phyloP scores from a whole-genome alignment of 2,888 invertebrate genomes.

The Cephalotes varians region DNA sequence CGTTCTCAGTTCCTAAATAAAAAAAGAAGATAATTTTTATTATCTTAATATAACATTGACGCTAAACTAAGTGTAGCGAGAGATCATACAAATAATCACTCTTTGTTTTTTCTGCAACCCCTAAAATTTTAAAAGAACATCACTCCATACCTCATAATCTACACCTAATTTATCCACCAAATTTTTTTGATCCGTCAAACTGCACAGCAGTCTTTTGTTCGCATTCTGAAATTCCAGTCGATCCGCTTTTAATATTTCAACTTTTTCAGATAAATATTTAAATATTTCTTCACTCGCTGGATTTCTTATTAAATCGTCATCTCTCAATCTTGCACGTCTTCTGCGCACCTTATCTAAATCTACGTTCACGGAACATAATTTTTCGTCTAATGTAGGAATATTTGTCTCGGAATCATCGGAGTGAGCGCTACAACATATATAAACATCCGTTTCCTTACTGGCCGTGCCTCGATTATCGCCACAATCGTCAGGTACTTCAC shows the following conservation, averaged over 20 bases:
- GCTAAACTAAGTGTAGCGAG: not conserved
- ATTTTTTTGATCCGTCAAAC: constrained; percentile 76
- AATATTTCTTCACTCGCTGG: constrained; percentile 26
- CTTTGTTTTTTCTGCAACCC: not conserved
- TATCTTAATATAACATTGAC: not conserved
- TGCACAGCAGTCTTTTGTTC: constrained; percentile 74
- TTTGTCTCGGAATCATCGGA: constrained; percentile 16
- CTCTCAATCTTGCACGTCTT: constrained; percentile 33
- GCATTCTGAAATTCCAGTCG: constrained; percentile 68
- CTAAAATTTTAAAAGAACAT: not conserved
- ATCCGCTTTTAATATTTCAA: constrained; percentile 74
- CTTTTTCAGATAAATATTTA: constrained; percentile 60
- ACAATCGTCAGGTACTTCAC: constrained; percentile 3
- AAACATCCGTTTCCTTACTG: not conserved
- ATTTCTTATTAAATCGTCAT: not conserved
- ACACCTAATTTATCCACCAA: constrained; percentile 74
- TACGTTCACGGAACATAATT: constrained; percentile 9
- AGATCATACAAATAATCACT: not conserved
- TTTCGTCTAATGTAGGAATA: constrained; percentile 34
- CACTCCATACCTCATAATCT: constrained; percentile 76
- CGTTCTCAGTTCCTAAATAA: constrained; percentile 63
- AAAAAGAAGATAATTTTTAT: not conserved
- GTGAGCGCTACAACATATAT: not conserved
- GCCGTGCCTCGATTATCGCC: not conserved
- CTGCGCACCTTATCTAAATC: not conserved